These are phyloP conservation scores for Macropis europaea DNA, from an alignment of 2,888 invertebrate species.

Conservation along the genomic window DNA sequence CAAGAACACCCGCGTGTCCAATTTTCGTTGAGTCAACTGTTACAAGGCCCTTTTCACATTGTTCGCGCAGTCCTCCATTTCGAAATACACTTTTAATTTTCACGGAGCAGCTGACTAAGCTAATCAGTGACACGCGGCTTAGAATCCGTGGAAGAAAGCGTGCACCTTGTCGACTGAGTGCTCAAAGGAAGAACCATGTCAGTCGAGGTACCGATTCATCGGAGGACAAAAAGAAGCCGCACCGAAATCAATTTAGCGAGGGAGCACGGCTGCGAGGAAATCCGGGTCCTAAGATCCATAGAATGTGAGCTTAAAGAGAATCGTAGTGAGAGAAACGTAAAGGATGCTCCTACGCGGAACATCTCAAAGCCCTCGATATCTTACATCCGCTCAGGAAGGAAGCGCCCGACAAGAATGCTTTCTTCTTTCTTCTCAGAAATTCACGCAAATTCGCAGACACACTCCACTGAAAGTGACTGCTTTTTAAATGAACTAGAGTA, in stretches of 20 bases:
- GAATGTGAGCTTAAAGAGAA: constrained; percentile 72
- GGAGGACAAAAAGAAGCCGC: constrained; percentile 73
- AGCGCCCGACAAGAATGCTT: constrained; percentile 15
- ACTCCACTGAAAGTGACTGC: constrained; percentile 1
- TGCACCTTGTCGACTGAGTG: background rate
- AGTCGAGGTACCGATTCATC: constrained; percentile 29
- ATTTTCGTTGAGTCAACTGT: too few relatives aligned
- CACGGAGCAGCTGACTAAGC: constrained; percentile 31
- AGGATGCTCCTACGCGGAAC: constrained; percentile 45
- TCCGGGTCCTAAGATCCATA: constrained; percentile 75
- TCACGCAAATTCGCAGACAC: constrained; percentile 40
- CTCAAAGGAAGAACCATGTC: constrained; percentile 29
- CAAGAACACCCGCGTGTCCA: too few relatives aligned
- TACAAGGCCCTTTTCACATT: background rate
- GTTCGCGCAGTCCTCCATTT: background rate
- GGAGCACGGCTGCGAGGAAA: constrained; percentile 70
- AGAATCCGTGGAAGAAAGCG: constrained; percentile 13
- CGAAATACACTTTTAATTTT: background rate
- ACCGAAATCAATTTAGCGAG: constrained; percentile 71
- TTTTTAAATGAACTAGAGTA: background rate
- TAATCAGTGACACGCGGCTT: constrained; percentile 34
- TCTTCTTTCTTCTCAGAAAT: constrained; percentile 44
- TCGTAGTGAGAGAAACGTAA: constrained; percentile 33
- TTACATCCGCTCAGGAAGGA: constrained; percentile 56
- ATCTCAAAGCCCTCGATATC: constrained; percentile 63